A percentile compares a stretch with the other conserved stretches of the same genome.
phyloP scores from a whole-genome alignment of 2,113 vertebrate genomes.

The Suricata suricatta region DNA sequence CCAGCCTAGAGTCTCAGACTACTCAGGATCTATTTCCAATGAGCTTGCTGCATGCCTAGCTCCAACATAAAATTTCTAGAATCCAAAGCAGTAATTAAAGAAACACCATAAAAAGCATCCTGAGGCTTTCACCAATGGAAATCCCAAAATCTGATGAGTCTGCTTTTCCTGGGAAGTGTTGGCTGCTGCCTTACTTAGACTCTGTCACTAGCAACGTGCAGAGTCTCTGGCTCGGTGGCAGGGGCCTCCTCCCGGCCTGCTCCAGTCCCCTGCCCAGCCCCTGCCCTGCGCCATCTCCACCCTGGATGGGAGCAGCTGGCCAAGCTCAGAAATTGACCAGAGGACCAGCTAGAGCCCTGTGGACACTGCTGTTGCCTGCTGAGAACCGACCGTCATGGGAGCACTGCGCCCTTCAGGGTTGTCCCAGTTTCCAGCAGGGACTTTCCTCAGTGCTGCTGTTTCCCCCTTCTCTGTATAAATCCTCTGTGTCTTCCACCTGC shows the following conservation, averaged over 20 bases:
- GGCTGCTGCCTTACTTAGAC: not conserved
- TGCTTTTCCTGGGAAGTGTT: not conserved
- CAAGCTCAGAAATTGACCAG: not conserved
- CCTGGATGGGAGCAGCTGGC: fast-evolving
- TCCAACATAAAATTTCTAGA: constrained; percentile 36
- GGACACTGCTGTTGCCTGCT: not conserved
- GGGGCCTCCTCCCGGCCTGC: not conserved
- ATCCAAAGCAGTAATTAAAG: constrained; percentile 43
- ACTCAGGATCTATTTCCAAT: not conserved
- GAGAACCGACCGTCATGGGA: not conserved
- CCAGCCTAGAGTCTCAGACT: not conserved
- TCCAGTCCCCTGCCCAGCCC: not conserved
- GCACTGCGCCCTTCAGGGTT: not conserved
- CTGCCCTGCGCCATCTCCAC: fast-evolving
- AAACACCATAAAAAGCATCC: constrained; percentile 28
- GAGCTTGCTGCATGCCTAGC: not conserved
- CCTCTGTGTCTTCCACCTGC: not conserved
- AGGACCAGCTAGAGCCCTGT: fast-evolving
- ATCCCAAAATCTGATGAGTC: not conserved
- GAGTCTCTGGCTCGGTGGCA: not conserved
- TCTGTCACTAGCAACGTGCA: not conserved
- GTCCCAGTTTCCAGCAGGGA: not conserved
- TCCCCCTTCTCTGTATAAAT: not conserved
- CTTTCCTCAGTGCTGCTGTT: not conserved
- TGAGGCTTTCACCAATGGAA: constrained; percentile 1